Conservation (phyloP, 1,140 invertebrate species). For the Tachypleus tridentatus region DNA sequence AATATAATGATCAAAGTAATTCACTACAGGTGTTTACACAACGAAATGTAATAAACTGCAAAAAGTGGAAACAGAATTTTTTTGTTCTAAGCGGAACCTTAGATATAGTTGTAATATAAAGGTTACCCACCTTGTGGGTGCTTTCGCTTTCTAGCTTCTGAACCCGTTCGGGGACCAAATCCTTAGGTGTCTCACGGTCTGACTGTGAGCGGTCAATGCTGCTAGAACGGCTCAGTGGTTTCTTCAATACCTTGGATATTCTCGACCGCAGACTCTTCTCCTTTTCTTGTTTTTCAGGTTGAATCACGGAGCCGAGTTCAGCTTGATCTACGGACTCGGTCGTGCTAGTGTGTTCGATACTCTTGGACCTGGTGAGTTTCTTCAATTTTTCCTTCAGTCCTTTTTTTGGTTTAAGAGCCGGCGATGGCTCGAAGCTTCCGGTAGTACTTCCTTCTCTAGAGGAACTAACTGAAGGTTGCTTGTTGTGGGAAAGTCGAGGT, state of each 20-base stretch:
- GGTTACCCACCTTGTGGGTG: too few species aligned
- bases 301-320: constrained; percentile 24
- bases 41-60: too few species aligned
- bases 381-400: constrained; percentile 21
- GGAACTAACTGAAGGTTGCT: neutral
- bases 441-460: constrained; percentile 13
- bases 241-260: constrained; percentile 24
- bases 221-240: constrained; percentile 15
- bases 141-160: too few species aligned
- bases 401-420: constrained; percentile 14
- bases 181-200: neutral
- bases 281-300: constrained; percentile 19
- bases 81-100: too few species aligned
- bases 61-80: too few species aligned
- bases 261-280: constrained; percentile 23
- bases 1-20: too few species aligned
- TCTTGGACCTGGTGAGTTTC: constrained; percentile 60
- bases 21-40: too few species aligned
- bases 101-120: too few species aligned
- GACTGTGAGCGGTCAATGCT: constrained; percentile 9
- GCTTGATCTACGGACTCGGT: constrained; percentile 27
- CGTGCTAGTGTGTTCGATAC: constrained; percentile 45
- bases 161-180: too few species aligned
- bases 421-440: constrained; percentile 6
- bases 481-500: neutral